Base-by-base conservation (phyloP, 1,140 invertebrate genomes). In the Nixonia krombeini region DNA sequence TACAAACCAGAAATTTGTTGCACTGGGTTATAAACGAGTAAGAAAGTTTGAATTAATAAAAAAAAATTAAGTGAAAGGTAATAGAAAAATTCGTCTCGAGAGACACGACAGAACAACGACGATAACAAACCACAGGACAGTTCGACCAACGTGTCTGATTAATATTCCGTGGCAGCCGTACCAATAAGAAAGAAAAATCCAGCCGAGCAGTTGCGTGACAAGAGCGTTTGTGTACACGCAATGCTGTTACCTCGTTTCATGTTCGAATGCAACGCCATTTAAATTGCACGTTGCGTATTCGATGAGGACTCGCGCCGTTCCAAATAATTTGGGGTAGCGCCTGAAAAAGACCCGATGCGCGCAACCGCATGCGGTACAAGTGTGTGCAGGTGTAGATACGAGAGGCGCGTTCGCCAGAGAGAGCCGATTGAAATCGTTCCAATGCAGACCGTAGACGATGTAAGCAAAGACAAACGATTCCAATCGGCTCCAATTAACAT, bases 401-500 rank as follows among this genome's bases (percentile, higher is more conserved):
- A 21, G 7, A 26, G 9, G n/a, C n/a, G n/a, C n/a, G n/a, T n/a
- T n/a, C n/a, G n/a, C n/a, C n/a, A n/a, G n/a, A n/a, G 12, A 31
- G 51, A 10, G 21, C 17, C 31, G 40, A 35, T 47, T 12, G 9
- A 10, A 44, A 58, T 63, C 45, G 47, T 23, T 26, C 33, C 47
- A n/a, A n/a, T n/a, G n/a, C n/a, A n/a, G 42, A 38, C 29, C 9
- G 29, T 10, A 10, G 12, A 10, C 29, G 29, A 31, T 70, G 64
- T 70, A 56, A 44, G 18, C 40, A 26, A 10, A 58, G 49, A 69
- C 72, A 70, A 72, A 73, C 55, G 53, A 42, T 45, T 37, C 56
- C 52, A 50, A 49, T 72, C 59, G 59, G 40, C 44, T 40, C 67
- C 69, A 72, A 72, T 73, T 73, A 69, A 59, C 57, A 52, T 33